These are phyloP conservation scores for Clanis bilineata DNA, from an alignment of 2,888 invertebrate species.

Conservation along the genomic window DNA sequence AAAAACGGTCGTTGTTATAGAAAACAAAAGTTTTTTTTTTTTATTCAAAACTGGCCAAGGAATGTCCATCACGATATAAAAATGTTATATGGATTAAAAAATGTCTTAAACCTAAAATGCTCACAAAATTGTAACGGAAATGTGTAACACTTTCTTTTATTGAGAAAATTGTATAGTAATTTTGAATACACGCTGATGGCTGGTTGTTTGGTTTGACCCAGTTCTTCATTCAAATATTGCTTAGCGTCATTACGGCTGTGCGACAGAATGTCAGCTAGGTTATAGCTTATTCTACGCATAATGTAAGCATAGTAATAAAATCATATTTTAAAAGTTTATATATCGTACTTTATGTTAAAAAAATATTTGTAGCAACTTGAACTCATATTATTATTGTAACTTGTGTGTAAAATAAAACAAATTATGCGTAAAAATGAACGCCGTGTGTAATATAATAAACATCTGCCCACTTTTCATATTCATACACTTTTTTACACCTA, in stretches of 20 bases:
- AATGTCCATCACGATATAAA: constrained; percentile 5
- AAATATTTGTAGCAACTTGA: no score
- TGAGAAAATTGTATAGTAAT: constrained; percentile 5
- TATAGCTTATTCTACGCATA: not conserved
- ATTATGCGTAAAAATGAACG: not conserved
- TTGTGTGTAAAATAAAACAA: no score
- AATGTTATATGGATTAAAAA: not conserved
- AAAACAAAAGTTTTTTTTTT: constrained; percentile 46
- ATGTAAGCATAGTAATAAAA: no score
- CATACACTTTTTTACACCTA: no score
- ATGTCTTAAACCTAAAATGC: not conserved
- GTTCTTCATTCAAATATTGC: constrained; percentile 1
- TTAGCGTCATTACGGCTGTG: not conserved
- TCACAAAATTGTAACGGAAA: constrained; percentile 2
- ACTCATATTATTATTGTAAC: no score
- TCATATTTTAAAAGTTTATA: no score
- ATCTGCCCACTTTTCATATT: no score
- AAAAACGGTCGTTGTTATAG: constrained; percentile 46
- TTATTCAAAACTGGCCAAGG: not conserved
- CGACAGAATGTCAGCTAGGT: not conserved
- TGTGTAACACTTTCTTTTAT: constrained; percentile 12
- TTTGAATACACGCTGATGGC: constrained; percentile 7
- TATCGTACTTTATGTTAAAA: no score
- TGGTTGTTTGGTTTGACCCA: constrained; percentile 7
- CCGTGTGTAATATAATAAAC: no score